phyloP scores from a whole-genome alignment of 2,113 vertebrate species.

The Paramormyrops kingsleyae region DNA sequence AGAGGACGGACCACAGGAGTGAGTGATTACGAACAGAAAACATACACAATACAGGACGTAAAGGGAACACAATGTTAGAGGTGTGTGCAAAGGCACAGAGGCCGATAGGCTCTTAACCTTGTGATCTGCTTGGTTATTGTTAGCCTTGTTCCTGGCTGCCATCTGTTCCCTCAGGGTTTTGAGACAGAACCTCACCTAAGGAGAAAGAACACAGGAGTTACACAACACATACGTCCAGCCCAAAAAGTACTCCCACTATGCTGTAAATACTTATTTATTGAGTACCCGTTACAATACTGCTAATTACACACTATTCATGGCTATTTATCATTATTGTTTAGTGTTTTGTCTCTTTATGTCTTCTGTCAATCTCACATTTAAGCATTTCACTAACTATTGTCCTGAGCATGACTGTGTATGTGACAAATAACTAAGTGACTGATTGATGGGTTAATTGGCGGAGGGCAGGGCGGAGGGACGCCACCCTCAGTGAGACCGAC shows the following conservation, averaged over 20 bases:
- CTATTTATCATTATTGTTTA: neutral
- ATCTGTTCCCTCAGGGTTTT: constrained; percentile 67
- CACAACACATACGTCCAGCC: neutral
- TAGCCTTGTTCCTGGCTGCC: constrained; percentile 54
- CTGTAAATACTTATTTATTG: neutral
- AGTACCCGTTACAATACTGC: neutral
- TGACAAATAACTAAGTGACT: neutral
- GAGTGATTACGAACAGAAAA: neutral
- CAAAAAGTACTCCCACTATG: neutral
- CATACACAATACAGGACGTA: neutral
- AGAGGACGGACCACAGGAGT: neutral
- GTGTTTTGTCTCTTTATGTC: neutral
- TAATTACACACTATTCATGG: neutral
- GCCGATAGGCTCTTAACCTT: constrained; percentile 44
- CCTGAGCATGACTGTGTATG: neutral
- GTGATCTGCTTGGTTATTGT: constrained; percentile 31
- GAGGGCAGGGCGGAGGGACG: neutral
- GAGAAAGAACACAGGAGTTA: neutral
- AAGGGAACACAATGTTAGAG: constrained; percentile 26
- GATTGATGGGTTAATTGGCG: neutral
- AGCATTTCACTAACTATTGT: neutral
- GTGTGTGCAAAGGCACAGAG: neutral
- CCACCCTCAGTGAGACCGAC: constrained; percentile 41
- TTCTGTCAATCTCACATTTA: neutral
- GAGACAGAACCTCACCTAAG: constrained; percentile 65